Base-by-base conservation (phyloP, 2,888 invertebrate species). In the Tetanocera ferruginea region DNA sequence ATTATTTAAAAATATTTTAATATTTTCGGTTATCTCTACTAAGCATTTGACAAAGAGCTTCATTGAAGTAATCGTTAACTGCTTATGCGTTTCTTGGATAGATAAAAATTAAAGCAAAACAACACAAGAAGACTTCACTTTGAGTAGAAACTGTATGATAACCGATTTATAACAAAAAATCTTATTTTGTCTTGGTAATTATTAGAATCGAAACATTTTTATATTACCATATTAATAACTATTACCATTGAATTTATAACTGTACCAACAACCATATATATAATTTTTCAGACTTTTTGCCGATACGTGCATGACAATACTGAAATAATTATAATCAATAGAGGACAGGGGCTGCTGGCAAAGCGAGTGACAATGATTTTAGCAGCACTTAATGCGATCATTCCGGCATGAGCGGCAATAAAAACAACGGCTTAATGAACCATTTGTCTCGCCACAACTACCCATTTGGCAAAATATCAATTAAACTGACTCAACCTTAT, bases 171-270 rank as follows among this genome's bases (percentile, higher is more conserved):
- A 5, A 37, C 8, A 37, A 37, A 37, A 6, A 5, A 8, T 79
- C 77, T 82, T 80, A 71, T 78, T 77, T 28, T 76, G 52, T 73
- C 31, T 67, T 66, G 49, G 28, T 70, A 34, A 49, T 37, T 25
- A 37, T 37, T 8, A 37, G 37, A 8, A 37, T 8, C 9, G 37
- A 37, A 37, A 37, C 9, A 37, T 37, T 37, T 5, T 37, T 37
- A 37, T 37, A 37, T 37, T 37, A 37, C 37, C 75, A 79, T 83
- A 83, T 83, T 83, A 83, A 83, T 82, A 83, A 81, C 82, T 80
- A 77, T 76, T 78, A 77, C 78, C 76, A 79, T 76, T 77, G 85
- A 86, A 87, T 87, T 86, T 86, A 87, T 87, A 85, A 83, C 82
- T 84, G 82, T 81, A 80, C 60, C 64, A 64, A 64, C 34, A 64